phyloP scores from a whole-genome alignment of 2,797 vertebrate species.

The Coendou prehensilis region DNA sequence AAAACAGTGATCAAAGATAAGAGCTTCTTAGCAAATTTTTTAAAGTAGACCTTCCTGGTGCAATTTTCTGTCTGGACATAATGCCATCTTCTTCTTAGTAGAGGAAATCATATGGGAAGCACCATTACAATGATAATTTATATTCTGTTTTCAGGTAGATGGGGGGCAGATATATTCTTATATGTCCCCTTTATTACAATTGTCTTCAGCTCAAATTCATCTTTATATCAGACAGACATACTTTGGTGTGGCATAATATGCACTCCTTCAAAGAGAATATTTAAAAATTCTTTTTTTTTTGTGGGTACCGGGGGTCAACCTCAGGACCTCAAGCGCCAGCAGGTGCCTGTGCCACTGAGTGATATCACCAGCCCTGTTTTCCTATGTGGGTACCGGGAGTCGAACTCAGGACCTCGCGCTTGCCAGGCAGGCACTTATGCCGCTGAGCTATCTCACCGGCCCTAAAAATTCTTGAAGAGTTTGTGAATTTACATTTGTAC shows the following conservation, averaged over 20 bases:
- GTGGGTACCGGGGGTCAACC: no score
- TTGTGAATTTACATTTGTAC: background rate
- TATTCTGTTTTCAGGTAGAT: background rate
- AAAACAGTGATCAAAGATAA: background rate
- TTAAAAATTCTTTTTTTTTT: background rate
- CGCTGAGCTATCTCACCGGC: no score
- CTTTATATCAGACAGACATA: background rate
- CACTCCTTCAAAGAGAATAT: background rate
- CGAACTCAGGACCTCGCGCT: no score
- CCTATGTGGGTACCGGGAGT: no score
- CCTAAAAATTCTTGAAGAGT: background rate
- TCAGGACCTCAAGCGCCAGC: no score
- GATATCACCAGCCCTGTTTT: no score
- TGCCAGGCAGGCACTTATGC: no score
- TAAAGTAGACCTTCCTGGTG: background rate
- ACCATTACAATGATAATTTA: background rate
- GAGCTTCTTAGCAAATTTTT: background rate
- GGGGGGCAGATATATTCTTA: background rate
- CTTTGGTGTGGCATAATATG: background rate
- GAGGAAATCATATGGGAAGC: background rate
- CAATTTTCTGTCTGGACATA: background rate
- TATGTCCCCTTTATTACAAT: background rate
- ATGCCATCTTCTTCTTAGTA: background rate
- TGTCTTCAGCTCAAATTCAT: background rate
- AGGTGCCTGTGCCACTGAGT: no score